Base-by-base conservation (phyloP, 2,113 vertebrate genomes). In the Bucco capensis region DNA sequence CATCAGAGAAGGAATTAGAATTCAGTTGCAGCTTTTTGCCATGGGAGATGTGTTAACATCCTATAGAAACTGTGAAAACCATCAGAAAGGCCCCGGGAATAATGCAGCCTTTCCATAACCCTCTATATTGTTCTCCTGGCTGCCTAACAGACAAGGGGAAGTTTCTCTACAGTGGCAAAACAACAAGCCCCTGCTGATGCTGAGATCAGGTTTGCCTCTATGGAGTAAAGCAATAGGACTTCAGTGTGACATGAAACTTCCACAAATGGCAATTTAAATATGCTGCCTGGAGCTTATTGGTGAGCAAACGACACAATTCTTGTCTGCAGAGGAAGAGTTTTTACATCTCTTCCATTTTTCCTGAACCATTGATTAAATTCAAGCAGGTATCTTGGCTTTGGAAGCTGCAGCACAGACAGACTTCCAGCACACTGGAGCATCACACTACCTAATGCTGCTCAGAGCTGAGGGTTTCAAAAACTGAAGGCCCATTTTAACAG, bases 41-140 rank as follows among this genome's bases (percentile, higher is more conserved):
- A 21, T 1, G 40, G 72, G 58, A 14, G 8, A 49, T 88, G 58
- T 72, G 86, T 50, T 71, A 60, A 19, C 88, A 91, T 83, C 49
- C 85, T 90, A 95, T 81, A 91, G 95, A 62, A 91, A 70, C 44
- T 2, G 44, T 53, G 53, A 44, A 67, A 86, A 27, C 14, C 5
- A 4, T 71, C 69, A 31, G 7, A 77, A 77, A 75, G 90, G 92
- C 35, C 80, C 53, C 72, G 25, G 80, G 79, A 38, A 93, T 91
- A 93, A 95, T 14, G 86, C 90, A 94, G 86, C 90, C 83, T 81
- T 96, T 96, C 94, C 92, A 95, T 94, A 72, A 83, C 37, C 33
- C 86, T 95, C 95, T 95, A 95, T 95, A 95, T 96, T 95, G 95
- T 95, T 95, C 90, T 86, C 67, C 75, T 75, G 79, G 70, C 92